phyloP scores from a whole-genome alignment of 2,797 vertebrate species.

The Tenualosa ilisha region DNA sequence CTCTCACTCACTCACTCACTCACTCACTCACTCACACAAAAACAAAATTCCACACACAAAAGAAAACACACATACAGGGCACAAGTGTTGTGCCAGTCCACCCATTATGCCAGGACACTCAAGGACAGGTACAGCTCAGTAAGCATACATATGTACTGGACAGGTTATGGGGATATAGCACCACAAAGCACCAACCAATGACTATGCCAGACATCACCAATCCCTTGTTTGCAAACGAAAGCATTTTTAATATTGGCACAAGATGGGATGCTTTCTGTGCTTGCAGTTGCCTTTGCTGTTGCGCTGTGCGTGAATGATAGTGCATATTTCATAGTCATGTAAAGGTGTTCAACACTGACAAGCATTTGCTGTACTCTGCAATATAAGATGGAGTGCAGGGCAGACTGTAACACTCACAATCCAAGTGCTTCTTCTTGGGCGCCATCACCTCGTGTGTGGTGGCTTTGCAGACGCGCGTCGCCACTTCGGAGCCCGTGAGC shows the following conservation, averaged over 20 bases:
- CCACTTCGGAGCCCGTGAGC: constrained; percentile 97
- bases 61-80: not conserved
- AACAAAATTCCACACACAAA: not conserved
- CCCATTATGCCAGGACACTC: not conserved
- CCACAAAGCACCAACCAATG: not conserved
- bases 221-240: not conserved
- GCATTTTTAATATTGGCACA: not conserved
- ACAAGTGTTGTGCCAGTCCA: not conserved
- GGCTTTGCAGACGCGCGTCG: constrained; percentile 97
- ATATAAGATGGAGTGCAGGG: constrained; percentile 1
- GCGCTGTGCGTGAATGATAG: not conserved
- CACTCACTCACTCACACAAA: not conserved
- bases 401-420: constrained; percentile 84
- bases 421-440: constrained; percentile 99
- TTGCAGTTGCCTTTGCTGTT: not conserved
- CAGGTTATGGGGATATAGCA: not conserved
- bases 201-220: too few species aligned
- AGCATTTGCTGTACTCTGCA: not conserved
- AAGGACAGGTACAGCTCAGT: not conserved
- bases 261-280: not conserved
- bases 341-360: not conserved
- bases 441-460: constrained; percentile 99
- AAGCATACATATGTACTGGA: not conserved
- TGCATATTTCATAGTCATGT: not conserved
- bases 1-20: not conserved